Evolutionary conservation across 2,797 vertebrate genomes (phyloP).

Genomic region (Heliangelus exortis): DNA sequence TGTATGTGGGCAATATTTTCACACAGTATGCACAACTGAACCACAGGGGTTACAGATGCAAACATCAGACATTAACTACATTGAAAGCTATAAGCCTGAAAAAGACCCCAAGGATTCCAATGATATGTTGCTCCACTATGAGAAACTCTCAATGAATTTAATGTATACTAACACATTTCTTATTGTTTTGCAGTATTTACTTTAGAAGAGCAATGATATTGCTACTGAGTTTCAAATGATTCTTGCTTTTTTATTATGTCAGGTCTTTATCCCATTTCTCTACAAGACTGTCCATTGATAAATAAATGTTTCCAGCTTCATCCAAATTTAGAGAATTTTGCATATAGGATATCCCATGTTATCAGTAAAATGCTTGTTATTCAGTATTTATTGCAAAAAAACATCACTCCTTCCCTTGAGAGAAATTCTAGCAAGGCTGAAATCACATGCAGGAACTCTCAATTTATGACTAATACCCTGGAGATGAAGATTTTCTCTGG

Average conservation of each 20-base stretch:
- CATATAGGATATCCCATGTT: neutral
- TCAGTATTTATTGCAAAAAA: neutral
- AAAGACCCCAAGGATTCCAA: neutral
- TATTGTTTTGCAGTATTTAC: neutral
- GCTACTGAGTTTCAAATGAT: neutral
- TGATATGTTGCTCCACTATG: neutral
- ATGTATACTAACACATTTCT: neutral
- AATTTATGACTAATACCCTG: neutral
- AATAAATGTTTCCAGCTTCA: neutral
- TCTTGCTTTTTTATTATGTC: neutral
- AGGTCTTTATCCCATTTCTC: neutral
- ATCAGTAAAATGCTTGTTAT: neutral
- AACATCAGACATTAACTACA: neutral
- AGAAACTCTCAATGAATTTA: neutral
- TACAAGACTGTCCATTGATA: neutral
- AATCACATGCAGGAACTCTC: neutral
- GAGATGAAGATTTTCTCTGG: neutral
- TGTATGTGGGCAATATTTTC: neutral
- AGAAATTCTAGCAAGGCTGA: neutral
- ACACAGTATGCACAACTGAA: neutral
- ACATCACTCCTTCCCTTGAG: neutral
- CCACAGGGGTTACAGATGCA: neutral
- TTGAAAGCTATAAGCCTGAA: neutral
- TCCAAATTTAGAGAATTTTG: neutral
- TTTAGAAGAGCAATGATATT: neutral